Base-by-base conservation (phyloP, 2,797 vertebrate species). In the Rhinella marina region DNA sequence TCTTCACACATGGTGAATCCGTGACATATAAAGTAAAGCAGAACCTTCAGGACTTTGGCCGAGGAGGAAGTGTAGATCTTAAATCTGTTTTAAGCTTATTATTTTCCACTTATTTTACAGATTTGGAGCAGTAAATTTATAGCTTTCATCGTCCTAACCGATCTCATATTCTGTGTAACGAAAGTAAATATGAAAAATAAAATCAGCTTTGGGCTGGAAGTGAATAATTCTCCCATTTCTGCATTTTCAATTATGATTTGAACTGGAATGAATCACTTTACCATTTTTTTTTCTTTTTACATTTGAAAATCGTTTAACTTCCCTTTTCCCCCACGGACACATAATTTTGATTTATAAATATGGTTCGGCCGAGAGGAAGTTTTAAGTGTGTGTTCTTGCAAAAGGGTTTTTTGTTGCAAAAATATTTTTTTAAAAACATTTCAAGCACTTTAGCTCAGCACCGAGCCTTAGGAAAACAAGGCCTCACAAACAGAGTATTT, bases 311-410 rank as follows among this genome's bases (percentile, higher is more conserved):
- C 93, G 92, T 94, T 95, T 95, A 93, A 94, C 92, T 95, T 95
- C 94, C 91, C 91, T 92, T 95, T 54, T 93, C 92, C 95, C 94
- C 94, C 85, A 92, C 92, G 93, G 94, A 94, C 93, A 91, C 93
- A 95, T 95, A 95, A 95, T 94, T 95, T 93, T 95, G 94, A 96
- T 96, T 95, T 95, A 95, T 95, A 95, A 94, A 93, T 91, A 92
- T 91, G 92, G 91, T 90, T 91, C 92, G 92, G 90, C 90, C 88
- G 90, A 94, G 92, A 92, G 93, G 93, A 95, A 95, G 94, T 95
- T 94, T 94, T 93, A 95, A 94, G 91, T 87, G 79, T 89, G 85
- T 92, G 91, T 88, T 90, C 88, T 90, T 92, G 89, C 90, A 84
- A 87, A 88, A 77, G 86, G 83, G 86, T 86, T 78, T 73, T 86